These are phyloP conservation scores for Oriolus oriolus DNA, from an alignment of 2,113 vertebrate species.

Conservation along the genomic window DNA sequence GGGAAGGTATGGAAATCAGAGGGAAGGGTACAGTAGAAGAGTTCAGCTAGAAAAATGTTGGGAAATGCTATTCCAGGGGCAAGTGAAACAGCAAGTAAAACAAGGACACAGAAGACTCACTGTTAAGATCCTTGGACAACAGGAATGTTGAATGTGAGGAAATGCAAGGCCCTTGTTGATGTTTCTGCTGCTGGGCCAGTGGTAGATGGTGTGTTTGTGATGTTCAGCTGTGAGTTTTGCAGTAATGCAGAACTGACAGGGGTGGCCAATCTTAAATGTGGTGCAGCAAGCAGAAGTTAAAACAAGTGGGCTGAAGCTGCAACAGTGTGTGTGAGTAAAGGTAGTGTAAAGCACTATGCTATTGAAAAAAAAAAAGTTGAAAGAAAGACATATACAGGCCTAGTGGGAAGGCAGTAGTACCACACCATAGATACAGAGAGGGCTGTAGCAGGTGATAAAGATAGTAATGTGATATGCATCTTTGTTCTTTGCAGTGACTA, in stretches of 20 bases:
- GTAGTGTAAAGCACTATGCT: background rate
- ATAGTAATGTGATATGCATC: background rate
- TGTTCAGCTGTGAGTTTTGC: background rate
- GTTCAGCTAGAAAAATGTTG: background rate
- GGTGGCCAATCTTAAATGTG: background rate
- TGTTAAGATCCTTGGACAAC: background rate
- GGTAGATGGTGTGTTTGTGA: background rate
- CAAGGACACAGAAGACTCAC: background rate
- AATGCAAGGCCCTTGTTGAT: background rate
- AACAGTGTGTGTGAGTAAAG: background rate
- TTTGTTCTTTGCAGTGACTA: background rate
- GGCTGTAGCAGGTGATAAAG: background rate
- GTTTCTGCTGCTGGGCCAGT: background rate
- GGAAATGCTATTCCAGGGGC: background rate
- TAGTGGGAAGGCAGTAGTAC: background rate
- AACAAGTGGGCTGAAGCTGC: background rate
- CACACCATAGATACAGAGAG: background rate
- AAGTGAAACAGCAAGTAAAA: background rate
- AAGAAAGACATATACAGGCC: too few species aligned
- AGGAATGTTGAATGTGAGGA: slow-evolving; percentile 4
- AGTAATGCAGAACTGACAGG: background rate
- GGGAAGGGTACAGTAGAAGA: background rate
- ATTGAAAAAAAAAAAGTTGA: background rate
- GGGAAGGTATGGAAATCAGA: background rate
- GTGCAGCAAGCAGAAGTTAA: background rate